Evolutionary conservation across 2,888 invertebrate species (phyloP).

Genomic region (Rhorus exstirpatorius): DNA sequence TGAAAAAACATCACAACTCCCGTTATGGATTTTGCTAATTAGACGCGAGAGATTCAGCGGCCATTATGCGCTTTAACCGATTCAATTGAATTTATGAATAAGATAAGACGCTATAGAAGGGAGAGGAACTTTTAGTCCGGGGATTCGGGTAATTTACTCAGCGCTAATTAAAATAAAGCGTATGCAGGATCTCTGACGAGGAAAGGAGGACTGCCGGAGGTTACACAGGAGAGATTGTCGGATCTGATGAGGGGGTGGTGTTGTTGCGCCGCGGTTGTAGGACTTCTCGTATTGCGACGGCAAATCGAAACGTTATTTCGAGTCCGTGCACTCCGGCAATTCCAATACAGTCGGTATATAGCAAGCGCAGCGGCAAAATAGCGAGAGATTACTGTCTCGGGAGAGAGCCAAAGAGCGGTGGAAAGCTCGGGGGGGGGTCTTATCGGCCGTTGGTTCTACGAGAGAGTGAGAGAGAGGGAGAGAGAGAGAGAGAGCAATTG

Average conservation of each 20-base stretch:
- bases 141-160: conserved; percentile 30
- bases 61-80: conserved; percentile 16
- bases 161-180: conserved; percentile 62
- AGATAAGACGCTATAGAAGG: conserved; percentile 34
- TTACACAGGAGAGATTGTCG: conserved; percentile 22
- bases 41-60: conserved; percentile 10
- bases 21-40: conserved; percentile 53
- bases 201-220: conserved; percentile 21
- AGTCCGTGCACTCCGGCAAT: conserved; percentile 30
- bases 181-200: conserved; percentile 35
- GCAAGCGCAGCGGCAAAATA: conserved; percentile 18
- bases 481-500: conserved; percentile 53
- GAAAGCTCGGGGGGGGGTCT: conserved; percentile 14
- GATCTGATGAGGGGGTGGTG: conserved; percentile 22
- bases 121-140: conserved; percentile 5
- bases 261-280: conserved; percentile 3
- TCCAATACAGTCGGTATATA: conserved; percentile 5
- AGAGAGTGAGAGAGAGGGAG: conserved; percentile 14
- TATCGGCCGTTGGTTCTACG: conserved; percentile 3
- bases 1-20: conserved; percentile 11
- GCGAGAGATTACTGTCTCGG: conserved; percentile 61
- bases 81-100: conserved; percentile 60
- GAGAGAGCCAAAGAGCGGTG: conserved; percentile 28
- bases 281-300: conserved; percentile 13
- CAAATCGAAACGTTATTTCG: conserved; percentile 55